Evolutionary conservation across 2,888 invertebrate genomes (phyloP), one percentile per base, ranked within the genome.

Genomic region (Ennomos fuscantarius): DNA sequence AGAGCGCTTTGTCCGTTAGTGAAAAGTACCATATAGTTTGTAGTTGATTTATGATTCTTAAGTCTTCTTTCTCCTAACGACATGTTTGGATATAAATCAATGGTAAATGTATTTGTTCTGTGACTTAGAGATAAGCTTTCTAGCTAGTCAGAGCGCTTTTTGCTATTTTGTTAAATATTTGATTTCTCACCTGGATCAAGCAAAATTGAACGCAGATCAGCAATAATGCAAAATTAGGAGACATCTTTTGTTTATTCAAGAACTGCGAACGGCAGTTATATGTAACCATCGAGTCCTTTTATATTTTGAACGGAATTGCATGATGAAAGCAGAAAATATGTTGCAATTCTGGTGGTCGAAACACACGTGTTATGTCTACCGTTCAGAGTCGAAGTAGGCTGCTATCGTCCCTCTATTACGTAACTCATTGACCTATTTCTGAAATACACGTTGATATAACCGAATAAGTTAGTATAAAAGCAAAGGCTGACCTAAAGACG

Each of bases 191-290:
- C 69, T 72, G 69, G 41, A 70, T 57, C 41, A 73, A 47, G 40
- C 73, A 68, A 52, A 68, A 71, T 42, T 69, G 71, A 49, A 69
- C 63, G 66, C 72, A 73, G 47, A 73, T 49, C 13, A 70, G 40
- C 41, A 71, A 46, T 40, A 70, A 50, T 40, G 63, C 62, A 51
- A 72, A 35, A 24, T 11, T 70, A 35, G 54, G 50, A 24, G 66
- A 63, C 71, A 74, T 73, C 51, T 40, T 65, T 46, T 37, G 10
- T 53, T 10, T n/a, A 46, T 41, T 47, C 50, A 56, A 49, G 39
- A 43, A 39, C 3, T 13, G 39, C 35, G 33, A 57, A 53, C 36
- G 49, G 33, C 58, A 60, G 40, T 11, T 24, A 9, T 32, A 36
- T 1, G 8, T 1, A 15, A 8, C 8, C 0, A 9, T 12, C 2